Evolutionary conservation across 2,888 invertebrate species (phyloP).

Genomic region (Pollenia griseotomentosa): DNA sequence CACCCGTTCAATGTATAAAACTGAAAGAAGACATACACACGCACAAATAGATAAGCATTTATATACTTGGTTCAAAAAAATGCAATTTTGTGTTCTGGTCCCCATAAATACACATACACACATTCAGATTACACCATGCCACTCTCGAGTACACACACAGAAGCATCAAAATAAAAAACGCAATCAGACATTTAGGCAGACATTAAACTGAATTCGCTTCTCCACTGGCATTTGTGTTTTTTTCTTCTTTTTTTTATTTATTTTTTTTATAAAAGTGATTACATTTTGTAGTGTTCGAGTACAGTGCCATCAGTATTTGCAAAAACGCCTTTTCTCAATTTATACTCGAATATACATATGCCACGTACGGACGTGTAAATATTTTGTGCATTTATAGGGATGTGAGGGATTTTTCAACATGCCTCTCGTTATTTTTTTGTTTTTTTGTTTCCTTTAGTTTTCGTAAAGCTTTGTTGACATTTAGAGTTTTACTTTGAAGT

Average conservation of each 20-base stretch:
- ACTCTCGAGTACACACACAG: not conserved
- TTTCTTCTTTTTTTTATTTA: conserved; percentile 5
- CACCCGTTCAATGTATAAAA: conserved; percentile 26
- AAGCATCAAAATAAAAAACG: conserved; percentile 16
- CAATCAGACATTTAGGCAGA: conserved; percentile 53
- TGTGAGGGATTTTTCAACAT: conserved; percentile 48
- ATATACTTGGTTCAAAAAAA: conserved; percentile 35
- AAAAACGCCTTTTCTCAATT: conserved; percentile 29
- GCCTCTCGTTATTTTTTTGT: conserved; percentile 26
- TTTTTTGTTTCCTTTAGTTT: not conserved
- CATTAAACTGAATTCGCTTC: conserved; percentile 26
- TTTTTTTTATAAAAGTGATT: conserved; percentile 53
- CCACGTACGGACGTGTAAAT: conserved; percentile 45
- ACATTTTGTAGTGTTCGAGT: conserved; percentile 48
- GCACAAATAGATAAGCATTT: conserved; percentile 16
- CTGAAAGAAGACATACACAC: conserved; percentile 18
- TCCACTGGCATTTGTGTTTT: conserved; percentile 24
- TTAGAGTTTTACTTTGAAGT: conserved; percentile 46
- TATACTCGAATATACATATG: not conserved
- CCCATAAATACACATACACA: conserved; percentile 17
- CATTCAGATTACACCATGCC: conserved; percentile 7
- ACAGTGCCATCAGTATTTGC: conserved; percentile 23
- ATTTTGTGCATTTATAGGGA: conserved; percentile 57
- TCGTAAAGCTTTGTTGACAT: conserved; percentile 49
- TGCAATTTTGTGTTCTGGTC: conserved; percentile 53